Evolutionary conservation across 2,888 invertebrate genomes (phyloP).

Genomic region (Amblyjoppa fuscipennis): DNA sequence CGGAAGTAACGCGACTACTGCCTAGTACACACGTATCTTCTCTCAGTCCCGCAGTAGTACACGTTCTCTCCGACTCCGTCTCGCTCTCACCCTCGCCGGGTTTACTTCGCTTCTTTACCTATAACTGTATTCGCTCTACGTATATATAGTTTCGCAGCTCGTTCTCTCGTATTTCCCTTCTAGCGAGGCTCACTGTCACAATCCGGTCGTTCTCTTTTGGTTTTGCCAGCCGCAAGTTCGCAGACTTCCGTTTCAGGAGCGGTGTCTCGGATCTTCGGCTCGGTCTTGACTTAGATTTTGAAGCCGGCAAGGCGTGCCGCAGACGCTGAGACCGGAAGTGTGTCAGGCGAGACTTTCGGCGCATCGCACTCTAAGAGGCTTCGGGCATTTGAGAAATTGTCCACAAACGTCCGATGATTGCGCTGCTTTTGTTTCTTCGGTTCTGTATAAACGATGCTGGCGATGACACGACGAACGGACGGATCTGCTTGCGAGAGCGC

Average conservation of each 20-base stretch:
- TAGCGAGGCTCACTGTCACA: conserved; percentile 3
- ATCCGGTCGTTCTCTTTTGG: conserved; percentile 14
- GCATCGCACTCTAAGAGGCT: no score
- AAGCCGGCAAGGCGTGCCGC: no score
- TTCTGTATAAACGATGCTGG: no score
- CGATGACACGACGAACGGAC: no score
- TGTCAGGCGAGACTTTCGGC: no score
- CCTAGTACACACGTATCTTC: conserved; percentile 82
- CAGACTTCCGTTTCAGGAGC: background rate
- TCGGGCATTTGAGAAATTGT: no score
- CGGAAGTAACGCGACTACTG: conserved; percentile 85
- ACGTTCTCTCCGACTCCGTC: conserved; percentile 45
- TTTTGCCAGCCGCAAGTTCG: background rate
- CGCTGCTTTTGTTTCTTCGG: no score
- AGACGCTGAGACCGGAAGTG: no score
- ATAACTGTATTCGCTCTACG: conserved; percentile 12
- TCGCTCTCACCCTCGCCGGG: conserved; percentile 64
- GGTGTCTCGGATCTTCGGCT: background rate
- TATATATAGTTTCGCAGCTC: conserved; percentile 44
- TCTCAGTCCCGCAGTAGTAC: conserved; percentile 66
- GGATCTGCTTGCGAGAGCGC: background rate
- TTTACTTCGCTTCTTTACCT: conserved; percentile 64
- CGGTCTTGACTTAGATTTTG: background rate
- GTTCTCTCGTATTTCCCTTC: conserved; percentile 54
- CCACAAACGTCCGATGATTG: no score